Conservation (phyloP, 1,140 invertebrate species). For the Bombus confusus region DNA sequence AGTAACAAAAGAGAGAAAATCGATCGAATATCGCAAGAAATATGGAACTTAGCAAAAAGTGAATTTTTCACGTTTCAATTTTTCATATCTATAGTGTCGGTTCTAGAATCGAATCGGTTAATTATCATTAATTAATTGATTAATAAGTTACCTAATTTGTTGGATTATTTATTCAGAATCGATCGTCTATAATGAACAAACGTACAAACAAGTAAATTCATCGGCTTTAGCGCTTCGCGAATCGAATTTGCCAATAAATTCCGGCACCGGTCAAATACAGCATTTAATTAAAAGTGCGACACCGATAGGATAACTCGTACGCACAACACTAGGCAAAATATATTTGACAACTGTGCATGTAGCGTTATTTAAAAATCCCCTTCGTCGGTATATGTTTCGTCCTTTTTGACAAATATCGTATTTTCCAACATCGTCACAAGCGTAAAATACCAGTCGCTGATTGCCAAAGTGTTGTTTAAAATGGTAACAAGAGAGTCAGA, state of each 20-base stretch:
- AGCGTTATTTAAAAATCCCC: background rate
- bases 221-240: background rate
- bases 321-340: background rate
- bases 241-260: background rate
- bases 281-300: background rate
- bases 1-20: too few relatives aligned
- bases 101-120: too few relatives aligned
- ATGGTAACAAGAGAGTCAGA: background rate
- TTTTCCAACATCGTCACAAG: background rate
- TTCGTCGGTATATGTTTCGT: background rate
- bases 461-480: background rate
- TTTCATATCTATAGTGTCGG: too few relatives aligned
- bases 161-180: background rate
- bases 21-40: too few relatives aligned
- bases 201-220: background rate
- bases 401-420: background rate
- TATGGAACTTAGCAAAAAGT: too few relatives aligned
- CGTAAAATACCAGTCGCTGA: background rate
- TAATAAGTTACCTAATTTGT: background rate
- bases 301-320: too few relatives aligned
- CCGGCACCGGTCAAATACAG: background rate
- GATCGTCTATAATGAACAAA: background rate
- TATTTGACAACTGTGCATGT: too few relatives aligned
- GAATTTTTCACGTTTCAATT: too few relatives aligned
- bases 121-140: too few relatives aligned